These are phyloP conservation scores for Solenodon paradoxus DNA, from an alignment of 2,113 vertebrate species.

Conservation along the genomic window DNA sequence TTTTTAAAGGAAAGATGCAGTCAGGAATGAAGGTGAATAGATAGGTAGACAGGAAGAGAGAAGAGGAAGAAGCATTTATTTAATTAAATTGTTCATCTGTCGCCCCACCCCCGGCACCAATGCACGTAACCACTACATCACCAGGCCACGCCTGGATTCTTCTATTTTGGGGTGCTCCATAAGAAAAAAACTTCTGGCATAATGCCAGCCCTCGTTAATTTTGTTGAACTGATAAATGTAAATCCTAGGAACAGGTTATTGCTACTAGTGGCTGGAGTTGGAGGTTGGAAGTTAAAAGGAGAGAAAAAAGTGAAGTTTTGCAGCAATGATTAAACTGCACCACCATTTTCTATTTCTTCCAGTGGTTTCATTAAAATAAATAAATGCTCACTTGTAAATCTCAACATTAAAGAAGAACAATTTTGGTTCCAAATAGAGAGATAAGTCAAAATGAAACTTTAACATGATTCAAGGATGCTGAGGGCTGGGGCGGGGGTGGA, in stretches of 20 bases:
- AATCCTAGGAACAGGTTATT: background rate
- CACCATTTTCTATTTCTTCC: background rate
- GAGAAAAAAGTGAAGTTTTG: background rate
- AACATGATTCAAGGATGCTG: background rate
- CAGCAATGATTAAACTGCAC: background rate
- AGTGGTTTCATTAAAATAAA: background rate
- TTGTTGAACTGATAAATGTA: background rate
- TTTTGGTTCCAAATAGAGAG: background rate
- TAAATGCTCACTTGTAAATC: background rate
- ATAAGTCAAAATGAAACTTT: background rate
- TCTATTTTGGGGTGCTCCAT: background rate
- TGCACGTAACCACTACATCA: no score
- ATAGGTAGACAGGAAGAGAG: no score
- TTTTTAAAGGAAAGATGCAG: no score
- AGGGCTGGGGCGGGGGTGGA: no score
- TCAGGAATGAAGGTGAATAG: no score
- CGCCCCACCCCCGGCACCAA: no score
- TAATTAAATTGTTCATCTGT: no score
- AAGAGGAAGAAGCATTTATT: no score
- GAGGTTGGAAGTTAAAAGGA: background rate
- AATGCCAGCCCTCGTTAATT: background rate
- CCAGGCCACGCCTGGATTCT: no score
- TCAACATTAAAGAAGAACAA: background rate
- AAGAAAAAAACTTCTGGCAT: background rate
- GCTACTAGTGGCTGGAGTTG: background rate